Evolutionary conservation across 2,113 vertebrate genomes (phyloP), one percentile per base, ranked within the genome.

Genomic region (Sciurus niger): DNA sequence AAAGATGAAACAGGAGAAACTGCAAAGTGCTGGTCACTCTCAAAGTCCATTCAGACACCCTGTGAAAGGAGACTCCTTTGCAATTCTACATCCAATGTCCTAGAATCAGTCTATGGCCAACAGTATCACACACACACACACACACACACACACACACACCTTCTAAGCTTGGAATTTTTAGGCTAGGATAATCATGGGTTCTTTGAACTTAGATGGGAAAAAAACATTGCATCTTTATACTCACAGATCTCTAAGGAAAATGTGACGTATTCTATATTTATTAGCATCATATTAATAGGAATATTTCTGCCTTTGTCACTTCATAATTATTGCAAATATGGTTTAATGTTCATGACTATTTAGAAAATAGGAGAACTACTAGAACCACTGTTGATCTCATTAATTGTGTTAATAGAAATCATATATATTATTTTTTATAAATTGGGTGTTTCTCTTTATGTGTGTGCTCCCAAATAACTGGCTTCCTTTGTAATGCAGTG

Each of bases 341-440:
- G 4, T 84, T 67, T 43, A 92, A 89, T 67, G 18, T 4, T 89
- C 24, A n/a, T 28, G 60, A 30, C 48, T 74, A 51, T 9, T 68
- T 78, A 77, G 63, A 84, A 89, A 79, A 48, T 83, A 90, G 83
- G 28, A 60, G 6, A 90, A 46, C 14, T 73, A 65, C 8, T 12
- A 74, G n/a, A 83, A 6, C 55, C n/a, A 68, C 53, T 8, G 3
- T 25, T 53, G 28, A n/a, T 70, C 28, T 90, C 70, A 60, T 58
- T 80, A 60, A 14, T 48, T 74, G 20, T 84, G 92, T 96, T 73
- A 79, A 84, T 58, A 87, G 10, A 70, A 72, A 84, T 16, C 17
- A 30, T n/a, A 16, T 80, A 65, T 74, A 0, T 58, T 8, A 22
- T 24, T 24, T 58, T 58, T 58, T 77, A 65, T 3, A 96, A 67